These are phyloP conservation scores for Hyles euphorbiae DNA, from an alignment of 1,140 invertebrate species.

Conservation along the genomic window DNA sequence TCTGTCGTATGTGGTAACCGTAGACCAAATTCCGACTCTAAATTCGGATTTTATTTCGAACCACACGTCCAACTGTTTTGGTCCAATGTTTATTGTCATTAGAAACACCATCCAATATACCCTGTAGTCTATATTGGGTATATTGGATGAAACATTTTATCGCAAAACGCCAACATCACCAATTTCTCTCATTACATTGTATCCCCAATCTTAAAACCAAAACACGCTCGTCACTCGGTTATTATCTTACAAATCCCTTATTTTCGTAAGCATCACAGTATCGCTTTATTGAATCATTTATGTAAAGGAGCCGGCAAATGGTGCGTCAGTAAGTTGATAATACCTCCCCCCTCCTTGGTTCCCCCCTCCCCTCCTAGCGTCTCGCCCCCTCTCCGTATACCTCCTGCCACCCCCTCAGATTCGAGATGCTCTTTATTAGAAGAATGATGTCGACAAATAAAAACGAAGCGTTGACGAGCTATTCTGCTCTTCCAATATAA, in stretches of 20 bases:
- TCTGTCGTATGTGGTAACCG: not conserved
- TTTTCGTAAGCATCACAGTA: slow-evolving; percentile 3
- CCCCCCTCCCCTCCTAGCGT: slow-evolving; percentile 4
- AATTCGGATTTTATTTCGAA: not conserved
- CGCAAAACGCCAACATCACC: too few species aligned
- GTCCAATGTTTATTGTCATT: not conserved
- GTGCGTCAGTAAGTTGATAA: slow-evolving; percentile 40
- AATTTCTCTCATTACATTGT: too few species aligned
- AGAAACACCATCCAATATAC: not conserved
- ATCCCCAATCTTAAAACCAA: too few species aligned
- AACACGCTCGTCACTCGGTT: not conserved
- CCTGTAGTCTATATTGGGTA: too few species aligned
- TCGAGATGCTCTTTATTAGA: slow-evolving; percentile 22
- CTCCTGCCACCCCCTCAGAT: too few species aligned
- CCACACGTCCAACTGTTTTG: not conserved
- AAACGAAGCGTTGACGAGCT: too few species aligned
- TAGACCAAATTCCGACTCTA: not conserved
- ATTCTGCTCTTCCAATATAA: too few species aligned
- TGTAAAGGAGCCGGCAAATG: slow-evolving; percentile 43
- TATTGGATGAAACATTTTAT: too few species aligned
- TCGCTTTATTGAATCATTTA: slow-evolving; percentile 41
- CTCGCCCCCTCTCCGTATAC: slow-evolving; percentile 3
- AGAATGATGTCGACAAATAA: slow-evolving; percentile 20
- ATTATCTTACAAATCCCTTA: not conserved
- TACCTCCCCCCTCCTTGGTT: slow-evolving; percentile 12